Evolutionary conservation across 1,140 invertebrate genomes (phyloP).

Genomic region (Mylabris phalerata): DNA sequence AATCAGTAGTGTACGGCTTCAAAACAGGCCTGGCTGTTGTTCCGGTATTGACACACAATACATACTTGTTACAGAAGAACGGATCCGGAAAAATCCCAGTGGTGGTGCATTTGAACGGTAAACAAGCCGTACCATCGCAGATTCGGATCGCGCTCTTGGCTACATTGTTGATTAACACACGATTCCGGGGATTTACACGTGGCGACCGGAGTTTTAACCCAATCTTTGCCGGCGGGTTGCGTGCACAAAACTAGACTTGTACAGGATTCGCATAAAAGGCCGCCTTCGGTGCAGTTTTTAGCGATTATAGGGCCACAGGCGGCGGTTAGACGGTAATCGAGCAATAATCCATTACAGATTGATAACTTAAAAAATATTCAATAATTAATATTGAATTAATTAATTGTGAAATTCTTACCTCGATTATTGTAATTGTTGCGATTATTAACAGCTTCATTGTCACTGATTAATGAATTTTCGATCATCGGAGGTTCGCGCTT

Average conservation of each 20-base stretch:
- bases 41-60: background rate
- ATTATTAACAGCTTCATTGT: no score
- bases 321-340: no score
- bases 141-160: background rate
- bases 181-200: background rate
- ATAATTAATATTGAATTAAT: no score
- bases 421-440: no score
- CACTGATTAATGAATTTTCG: no score
- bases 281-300: background rate
- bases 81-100: conserved; percentile 6
- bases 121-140: background rate
- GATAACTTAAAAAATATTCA: no score
- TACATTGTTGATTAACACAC: background rate
- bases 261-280: conserved; percentile 3
- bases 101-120: background rate
- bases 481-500: no score
- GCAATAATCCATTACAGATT: no score
- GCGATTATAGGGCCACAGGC: background rate
- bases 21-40: background rate
- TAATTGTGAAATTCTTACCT: no score
- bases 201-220: background rate
- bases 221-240: no score
- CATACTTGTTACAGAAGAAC: conserved; percentile 6
- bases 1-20: background rate
- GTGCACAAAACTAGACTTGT: background rate